These are phyloP conservation scores for Drosophila mauritiana DNA, from an alignment of 1,140 invertebrate species.

Conservation along the genomic window DNA sequence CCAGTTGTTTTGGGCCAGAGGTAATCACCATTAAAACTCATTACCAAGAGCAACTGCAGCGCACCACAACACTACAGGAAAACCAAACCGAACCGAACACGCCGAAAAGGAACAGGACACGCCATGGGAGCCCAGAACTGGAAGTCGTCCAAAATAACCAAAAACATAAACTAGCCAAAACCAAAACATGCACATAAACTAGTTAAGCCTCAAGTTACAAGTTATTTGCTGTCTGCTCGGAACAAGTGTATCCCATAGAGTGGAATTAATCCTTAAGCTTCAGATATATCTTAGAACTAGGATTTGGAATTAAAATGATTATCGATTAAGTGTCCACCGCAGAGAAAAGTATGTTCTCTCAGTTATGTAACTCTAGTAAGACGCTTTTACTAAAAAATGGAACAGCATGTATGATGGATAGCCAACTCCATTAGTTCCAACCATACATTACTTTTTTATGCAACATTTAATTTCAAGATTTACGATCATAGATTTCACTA, in stretches of 20 bases:
- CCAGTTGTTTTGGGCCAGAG: slow-evolving; percentile 49
- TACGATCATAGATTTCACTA: slow-evolving; percentile 24
- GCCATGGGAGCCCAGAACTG: slow-evolving; percentile 25
- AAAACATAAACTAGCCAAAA: slow-evolving; percentile 28
- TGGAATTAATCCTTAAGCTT: not conserved
- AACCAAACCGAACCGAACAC: slow-evolving; percentile 9
- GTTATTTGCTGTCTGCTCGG: not conserved
- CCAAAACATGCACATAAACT: slow-evolving; percentile 22
- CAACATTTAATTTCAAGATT: slow-evolving; percentile 30
- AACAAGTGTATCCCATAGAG: not conserved
- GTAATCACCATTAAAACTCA: slow-evolving; percentile 81
- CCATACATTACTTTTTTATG: slow-evolving; percentile 3
- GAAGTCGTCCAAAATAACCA: slow-evolving; percentile 8
- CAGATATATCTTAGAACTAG: not conserved
- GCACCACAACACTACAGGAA: slow-evolving; percentile 20
- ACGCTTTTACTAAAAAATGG: not conserved
- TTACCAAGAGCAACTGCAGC: slow-evolving; percentile 66
- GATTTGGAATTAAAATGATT: not conserved
- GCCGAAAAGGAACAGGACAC: slow-evolving; percentile 36
- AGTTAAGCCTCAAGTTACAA: not conserved
- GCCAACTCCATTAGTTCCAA: not conserved
- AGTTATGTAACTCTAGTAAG: not conserved
- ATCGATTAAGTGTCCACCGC: too few species aligned
- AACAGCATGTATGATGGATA: not conserved
- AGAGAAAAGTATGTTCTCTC: too few species aligned